phyloP scores from a whole-genome alignment of 2,113 vertebrate genomes.

The Silurus meridionalis region DNA sequence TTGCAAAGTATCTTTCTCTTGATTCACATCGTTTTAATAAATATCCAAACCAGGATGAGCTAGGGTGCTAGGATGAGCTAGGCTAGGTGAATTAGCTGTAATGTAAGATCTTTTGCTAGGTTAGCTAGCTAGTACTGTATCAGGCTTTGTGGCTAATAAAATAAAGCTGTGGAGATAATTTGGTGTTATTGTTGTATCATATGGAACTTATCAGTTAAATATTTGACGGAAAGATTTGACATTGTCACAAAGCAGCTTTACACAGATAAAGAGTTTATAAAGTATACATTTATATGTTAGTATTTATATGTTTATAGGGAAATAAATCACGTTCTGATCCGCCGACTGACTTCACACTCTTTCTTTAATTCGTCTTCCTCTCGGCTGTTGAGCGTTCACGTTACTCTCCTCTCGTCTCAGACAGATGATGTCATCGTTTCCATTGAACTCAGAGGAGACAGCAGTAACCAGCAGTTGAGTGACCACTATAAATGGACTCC shows the following conservation, averaged over 20 bases:
- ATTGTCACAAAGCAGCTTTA: too few relatives aligned
- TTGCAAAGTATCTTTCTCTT: not conserved
- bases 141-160: not conserved
- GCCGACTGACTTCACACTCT: too few relatives aligned
- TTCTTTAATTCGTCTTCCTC: too few relatives aligned
- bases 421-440: constrained; percentile 24
- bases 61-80: not conserved
- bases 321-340: too few relatives aligned
- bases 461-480: not conserved
- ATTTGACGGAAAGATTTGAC: not conserved
- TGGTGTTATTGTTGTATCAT: not conserved
- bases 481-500: constrained; percentile 3
- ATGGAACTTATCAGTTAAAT: not conserved
- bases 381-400: not conserved
- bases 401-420: constrained; percentile 6
- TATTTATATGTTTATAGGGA: too few relatives aligned
- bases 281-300: too few relatives aligned
- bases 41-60: not conserved
- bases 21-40: not conserved
- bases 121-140: not conserved
- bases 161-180: not conserved
- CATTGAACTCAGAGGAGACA: constrained; percentile 15
- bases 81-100: not conserved
- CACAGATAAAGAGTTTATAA: too few relatives aligned
- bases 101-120: too few relatives aligned